Evolutionary conservation across 2,113 vertebrate species (phyloP).

Genomic region (Ailurus styani): DNA sequence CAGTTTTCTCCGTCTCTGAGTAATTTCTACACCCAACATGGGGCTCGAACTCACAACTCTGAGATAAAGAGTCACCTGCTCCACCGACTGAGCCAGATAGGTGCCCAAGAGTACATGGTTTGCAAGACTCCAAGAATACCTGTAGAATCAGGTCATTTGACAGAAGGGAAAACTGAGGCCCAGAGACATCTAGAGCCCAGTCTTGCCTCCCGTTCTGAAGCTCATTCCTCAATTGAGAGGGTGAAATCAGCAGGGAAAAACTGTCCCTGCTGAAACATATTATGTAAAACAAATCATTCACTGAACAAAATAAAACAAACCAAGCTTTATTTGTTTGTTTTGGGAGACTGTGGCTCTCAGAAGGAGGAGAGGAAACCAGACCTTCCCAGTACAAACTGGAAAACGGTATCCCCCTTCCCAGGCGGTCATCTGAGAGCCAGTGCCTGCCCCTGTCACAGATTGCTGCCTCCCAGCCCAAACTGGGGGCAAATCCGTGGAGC

Average conservation of each 20-base stretch:
- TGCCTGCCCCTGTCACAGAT: fast-evolving
- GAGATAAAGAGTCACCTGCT: neutral
- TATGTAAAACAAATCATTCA: neutral
- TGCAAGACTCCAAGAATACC: neutral
- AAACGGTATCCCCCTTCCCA: neutral
- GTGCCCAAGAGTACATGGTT: neutral
- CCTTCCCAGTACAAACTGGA: neutral
- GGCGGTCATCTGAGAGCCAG: no score
- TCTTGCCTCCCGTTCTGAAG: neutral
- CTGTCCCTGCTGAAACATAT: neutral
- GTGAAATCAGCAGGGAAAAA: neutral
- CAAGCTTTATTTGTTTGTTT: neutral
- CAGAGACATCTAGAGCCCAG: neutral
- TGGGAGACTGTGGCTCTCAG: neutral
- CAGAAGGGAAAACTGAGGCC: slow-evolving; percentile 1
- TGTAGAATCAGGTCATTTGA: neutral
- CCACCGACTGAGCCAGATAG: neutral
- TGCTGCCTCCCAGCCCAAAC: neutral
- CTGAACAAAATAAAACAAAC: neutral
- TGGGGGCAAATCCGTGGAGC: neutral
- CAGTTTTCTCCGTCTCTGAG: neutral
- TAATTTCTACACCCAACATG: neutral
- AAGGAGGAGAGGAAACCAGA: neutral
- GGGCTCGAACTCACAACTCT: neutral
- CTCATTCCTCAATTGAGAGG: neutral